Evolutionary conservation across 1,140 invertebrate species (phyloP).

Genomic region (Antheraea mylitta): DNA sequence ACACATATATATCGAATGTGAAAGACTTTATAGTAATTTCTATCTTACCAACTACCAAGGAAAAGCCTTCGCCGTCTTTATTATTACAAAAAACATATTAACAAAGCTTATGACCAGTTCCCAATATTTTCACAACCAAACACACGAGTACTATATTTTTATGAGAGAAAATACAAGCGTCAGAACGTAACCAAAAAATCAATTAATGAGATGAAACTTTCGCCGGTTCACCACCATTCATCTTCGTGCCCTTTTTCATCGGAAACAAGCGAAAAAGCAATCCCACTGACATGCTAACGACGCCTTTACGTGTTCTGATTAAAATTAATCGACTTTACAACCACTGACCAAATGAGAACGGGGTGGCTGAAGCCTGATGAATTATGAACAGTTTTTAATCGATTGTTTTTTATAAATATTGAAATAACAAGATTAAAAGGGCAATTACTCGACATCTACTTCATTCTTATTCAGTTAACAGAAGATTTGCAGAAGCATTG

Average conservation of each 20-base stretch:
- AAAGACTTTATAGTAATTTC: no score
- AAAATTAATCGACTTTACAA: slow-evolving; percentile 1
- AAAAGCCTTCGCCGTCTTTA: no score
- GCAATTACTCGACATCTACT: no score
- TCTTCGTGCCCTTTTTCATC: slow-evolving; percentile 2
- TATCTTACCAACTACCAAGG: no score
- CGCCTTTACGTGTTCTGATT: neutral
- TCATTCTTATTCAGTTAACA: no score
- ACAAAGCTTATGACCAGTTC: no score
- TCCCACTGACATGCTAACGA: neutral
- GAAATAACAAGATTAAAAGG: no score
- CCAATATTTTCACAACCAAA: neutral
- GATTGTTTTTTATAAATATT: neutral
- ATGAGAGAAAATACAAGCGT: neutral
- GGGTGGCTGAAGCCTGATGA: neutral
- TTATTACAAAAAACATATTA: no score
- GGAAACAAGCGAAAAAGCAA: slow-evolving; percentile 2
- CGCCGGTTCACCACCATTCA: neutral
- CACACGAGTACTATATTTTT: neutral
- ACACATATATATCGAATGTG: no score
- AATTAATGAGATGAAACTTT: neutral
- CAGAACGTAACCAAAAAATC: neutral
- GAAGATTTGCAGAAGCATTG: no score
- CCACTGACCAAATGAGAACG: neutral
- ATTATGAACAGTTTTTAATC: neutral